A percentile compares a stretch with the other conserved stretches of the same genome.
These are phyloP conservation scores for Brenthis hecate DNA, from an alignment of 2,888 invertebrate genomes.

Conservation along the genomic window DNA sequence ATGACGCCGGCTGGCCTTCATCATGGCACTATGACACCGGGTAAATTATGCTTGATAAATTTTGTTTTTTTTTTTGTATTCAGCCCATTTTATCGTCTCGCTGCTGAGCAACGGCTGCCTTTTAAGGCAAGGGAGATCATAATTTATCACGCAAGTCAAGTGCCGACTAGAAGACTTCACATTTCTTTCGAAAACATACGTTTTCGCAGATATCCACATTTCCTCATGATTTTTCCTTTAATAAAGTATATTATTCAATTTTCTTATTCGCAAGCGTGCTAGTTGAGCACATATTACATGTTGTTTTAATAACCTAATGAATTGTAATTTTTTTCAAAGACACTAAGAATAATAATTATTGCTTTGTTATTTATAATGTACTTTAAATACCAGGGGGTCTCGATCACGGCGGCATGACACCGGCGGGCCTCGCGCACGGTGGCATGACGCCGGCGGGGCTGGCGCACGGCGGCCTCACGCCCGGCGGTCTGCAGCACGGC, in stretches of 20 bases:
- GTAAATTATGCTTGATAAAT: background rate
- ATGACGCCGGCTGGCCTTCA: constrained; percentile 52
- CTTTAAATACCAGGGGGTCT: constrained; percentile 43
- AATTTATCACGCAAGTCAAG: too few species aligned
- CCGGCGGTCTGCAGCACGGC: constrained; percentile 67
- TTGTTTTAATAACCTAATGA: too few species aligned
- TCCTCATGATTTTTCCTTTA: too few species aligned
- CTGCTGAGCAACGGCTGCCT: too few species aligned
- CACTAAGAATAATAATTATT: background rate
- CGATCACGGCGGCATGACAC: constrained; percentile 69
- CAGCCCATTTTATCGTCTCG: too few species aligned
- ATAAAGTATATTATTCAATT: too few species aligned
- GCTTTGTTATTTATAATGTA: background rate
- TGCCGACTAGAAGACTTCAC: too few species aligned
- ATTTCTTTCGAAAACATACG: too few species aligned
- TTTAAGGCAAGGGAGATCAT: background rate
- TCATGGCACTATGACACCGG: constrained; percentile 50
- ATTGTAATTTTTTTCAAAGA: background rate
- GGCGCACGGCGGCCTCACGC: constrained; percentile 74
- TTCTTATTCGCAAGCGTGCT: too few species aligned
- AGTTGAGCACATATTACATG: too few species aligned
- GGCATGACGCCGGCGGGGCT: constrained; percentile 52
- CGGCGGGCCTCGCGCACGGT: constrained; percentile 68
- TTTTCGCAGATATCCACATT: too few species aligned
- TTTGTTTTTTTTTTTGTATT: background rate